Base-by-base conservation (phyloP, 1,140 invertebrate species). In the Tenebrio molitor region DNA sequence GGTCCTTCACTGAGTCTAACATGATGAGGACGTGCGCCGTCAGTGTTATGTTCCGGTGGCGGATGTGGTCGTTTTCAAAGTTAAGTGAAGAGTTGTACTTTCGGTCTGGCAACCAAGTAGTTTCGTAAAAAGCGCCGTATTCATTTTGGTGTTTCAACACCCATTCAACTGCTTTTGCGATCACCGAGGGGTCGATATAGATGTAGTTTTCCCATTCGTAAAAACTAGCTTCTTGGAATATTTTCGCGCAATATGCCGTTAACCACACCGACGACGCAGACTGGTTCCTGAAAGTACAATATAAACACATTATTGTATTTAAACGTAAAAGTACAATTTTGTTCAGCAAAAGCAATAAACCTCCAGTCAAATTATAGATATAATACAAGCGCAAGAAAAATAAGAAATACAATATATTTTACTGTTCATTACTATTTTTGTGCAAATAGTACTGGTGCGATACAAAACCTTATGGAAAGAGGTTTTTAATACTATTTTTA, bases 141-240 rank as follows among this genome's bases (percentile, higher is more conserved):
- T 85, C 84, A 0, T 89, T 90, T 84, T 96, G 95, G 83, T 95
- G 92, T 62, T 90, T 85, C 65, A 96, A 78, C 0, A 96, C 81
- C 93, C 93, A 97, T 0, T 87, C 84, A 7, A 95, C 90, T 3
- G 94, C 88, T 79, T 90, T 89, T 0, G 89, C 86, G 76, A 96
- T 95, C 0, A 96, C 91, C 63, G 88, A 83, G 0, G 93, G 91
- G 84, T 97, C 95, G 70, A 97, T 95, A 81, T 94, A 96, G 8
- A 97, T 89, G 79, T 91, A 95, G 82, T 95, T 95, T 85, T 97
- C 95, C 94, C 94, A 97, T 81, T 97, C 95, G 76, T 95, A 93
- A 82, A 96, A 96, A 25, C 91, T 95, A 0, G 95, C 94, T 79
- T 96, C 94, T 80, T 95, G 92, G 81, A 97, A 92, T 16, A 95